These are phyloP conservation scores for Centroberyx gerrardi DNA, from an alignment of 2,797 vertebrate genomes.

Conservation along the genomic window DNA sequence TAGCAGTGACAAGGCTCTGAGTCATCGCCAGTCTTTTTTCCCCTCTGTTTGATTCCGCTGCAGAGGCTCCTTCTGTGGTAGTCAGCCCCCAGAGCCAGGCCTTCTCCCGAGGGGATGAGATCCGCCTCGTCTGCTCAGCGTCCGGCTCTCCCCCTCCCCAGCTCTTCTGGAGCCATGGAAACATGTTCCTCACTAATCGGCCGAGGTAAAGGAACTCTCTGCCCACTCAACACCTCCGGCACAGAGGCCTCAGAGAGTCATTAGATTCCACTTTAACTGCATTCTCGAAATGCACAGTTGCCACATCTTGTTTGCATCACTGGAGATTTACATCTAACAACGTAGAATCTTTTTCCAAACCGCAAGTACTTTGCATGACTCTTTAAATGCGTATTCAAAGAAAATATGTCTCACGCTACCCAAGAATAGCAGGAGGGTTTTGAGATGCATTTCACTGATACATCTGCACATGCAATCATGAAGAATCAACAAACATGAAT, in stretches of 20 bases:
- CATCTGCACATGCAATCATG: slow-evolving; percentile 64
- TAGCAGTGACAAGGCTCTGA: slow-evolving; percentile 44
- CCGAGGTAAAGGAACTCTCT: slow-evolving; percentile 86
- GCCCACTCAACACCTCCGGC: slow-evolving; percentile 77
- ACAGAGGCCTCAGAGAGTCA: slow-evolving; percentile 57
- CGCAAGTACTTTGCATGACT: slow-evolving; percentile 31
- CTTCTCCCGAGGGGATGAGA: slow-evolving; percentile 88
- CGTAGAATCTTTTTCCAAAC: slow-evolving; percentile 23
- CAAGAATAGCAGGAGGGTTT: slow-evolving; percentile 34
- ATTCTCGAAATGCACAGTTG: slow-evolving; percentile 18
- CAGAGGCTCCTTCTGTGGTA: slow-evolving; percentile 90
- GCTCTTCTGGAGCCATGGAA: slow-evolving; percentile 89
- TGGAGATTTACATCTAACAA: slow-evolving; percentile 44
- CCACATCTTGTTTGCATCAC: slow-evolving; percentile 69
- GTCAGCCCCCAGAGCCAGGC: slow-evolving; percentile 83
- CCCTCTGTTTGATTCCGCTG: slow-evolving; percentile 51
- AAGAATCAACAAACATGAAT: slow-evolving; percentile 41
- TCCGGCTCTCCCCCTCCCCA: slow-evolving; percentile 88
- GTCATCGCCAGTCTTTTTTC: slow-evolving; percentile 45
- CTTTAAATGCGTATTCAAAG: slow-evolving; percentile 38
- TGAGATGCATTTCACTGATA: slow-evolving; percentile 35
- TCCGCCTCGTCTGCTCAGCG: slow-evolving; percentile 88
- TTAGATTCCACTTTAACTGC: slow-evolving; percentile 62
- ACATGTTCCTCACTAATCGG: slow-evolving; percentile 83
- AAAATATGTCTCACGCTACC: slow-evolving; percentile 32